phyloP scores from a whole-genome alignment of 1,140 invertebrate genomes.

The Aphaenogaster ashmeadi region DNA sequence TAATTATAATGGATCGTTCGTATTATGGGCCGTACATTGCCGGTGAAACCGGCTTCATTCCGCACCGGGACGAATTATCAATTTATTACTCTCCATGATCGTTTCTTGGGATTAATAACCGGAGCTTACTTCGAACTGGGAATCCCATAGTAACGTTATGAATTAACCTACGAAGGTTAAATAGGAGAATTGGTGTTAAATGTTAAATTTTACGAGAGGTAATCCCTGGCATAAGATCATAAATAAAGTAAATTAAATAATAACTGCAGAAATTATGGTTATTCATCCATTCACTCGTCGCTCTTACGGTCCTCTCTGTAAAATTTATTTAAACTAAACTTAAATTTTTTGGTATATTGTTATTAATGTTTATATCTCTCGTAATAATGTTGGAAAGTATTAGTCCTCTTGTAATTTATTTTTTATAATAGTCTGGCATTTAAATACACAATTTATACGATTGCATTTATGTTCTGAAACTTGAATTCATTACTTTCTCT shows the following conservation, averaged over 20 bases:
- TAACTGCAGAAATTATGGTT: background rate
- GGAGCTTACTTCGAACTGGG: constrained; percentile 11
- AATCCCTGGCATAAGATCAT: background rate
- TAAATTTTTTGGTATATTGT: background rate
- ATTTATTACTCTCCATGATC: constrained; percentile 45
- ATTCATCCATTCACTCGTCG: background rate
- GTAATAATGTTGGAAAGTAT: background rate
- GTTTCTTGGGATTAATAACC: constrained; percentile 57
- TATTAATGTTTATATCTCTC: constrained; percentile 6
- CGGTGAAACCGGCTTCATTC: constrained; percentile 15
- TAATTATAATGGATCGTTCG: constrained; percentile 67
- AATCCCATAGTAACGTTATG: constrained; percentile 13
- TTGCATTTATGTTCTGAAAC: background rate
- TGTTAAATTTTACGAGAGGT: constrained; percentile 12
- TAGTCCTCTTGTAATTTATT: background rate
- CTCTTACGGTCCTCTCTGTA: background rate
- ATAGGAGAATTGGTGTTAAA: constrained; percentile 33
- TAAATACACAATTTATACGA: background rate
- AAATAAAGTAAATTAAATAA: constrained; percentile 13
- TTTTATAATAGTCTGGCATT: background rate
- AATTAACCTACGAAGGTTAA: constrained; percentile 33
- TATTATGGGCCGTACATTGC: constrained; percentile 25
- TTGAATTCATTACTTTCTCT: background rate
- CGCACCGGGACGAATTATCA: constrained; percentile 31
- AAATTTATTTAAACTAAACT: background rate